Base-by-base conservation (phyloP, 2,797 vertebrate species). In the Benthosema pterotum region DNA sequence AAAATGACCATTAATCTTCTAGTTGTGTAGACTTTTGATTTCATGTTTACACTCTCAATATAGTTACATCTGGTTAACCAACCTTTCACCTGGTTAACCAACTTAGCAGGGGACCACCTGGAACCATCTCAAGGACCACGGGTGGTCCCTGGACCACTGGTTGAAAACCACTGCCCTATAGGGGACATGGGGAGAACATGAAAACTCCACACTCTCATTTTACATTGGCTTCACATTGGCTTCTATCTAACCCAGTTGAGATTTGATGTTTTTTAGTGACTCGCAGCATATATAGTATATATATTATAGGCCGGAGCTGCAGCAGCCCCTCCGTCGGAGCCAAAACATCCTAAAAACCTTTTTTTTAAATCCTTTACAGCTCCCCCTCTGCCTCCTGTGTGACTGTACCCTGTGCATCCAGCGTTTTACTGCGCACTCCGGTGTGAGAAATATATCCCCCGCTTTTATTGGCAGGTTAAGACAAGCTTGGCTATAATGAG, bases 391-490 rank as follows among this genome's bases (percentile, higher is more conserved):
- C 70, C 64, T 74, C 67, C 72, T 57, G 64, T 60, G 56, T 59
- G 70, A 66, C 69, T 69, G 47, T 58, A 65, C 60, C 64, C 65
- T 62, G 62, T 83, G 77, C 80, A 77, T 82, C 56, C 71, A 81
- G 66, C 61, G 28, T 86, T 91, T 91, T 82, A 87, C 78, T 78
- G 68, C 68, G 60, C 14, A 46, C 71, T 66, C 46, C 57, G 55
- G 78, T 69, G 80, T 79, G 83, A 80, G 81, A 85, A 85, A 77
- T 78, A 63, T 76, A 80, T 72, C 57, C 63, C 22, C n/a, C 52
- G 19, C 67, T 88, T 88, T 90, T 86, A 86, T 78, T 88, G 81
- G 75, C 79, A 81, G 69, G 72, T 85, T 69, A 70, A 75, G 74
- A 80, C 61, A 46, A 80, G 74, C 64, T 70, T 52, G 66, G 80